Base-by-base conservation (phyloP, 2,113 vertebrate genomes). In the Ailuropoda melanoleuca region DNA sequence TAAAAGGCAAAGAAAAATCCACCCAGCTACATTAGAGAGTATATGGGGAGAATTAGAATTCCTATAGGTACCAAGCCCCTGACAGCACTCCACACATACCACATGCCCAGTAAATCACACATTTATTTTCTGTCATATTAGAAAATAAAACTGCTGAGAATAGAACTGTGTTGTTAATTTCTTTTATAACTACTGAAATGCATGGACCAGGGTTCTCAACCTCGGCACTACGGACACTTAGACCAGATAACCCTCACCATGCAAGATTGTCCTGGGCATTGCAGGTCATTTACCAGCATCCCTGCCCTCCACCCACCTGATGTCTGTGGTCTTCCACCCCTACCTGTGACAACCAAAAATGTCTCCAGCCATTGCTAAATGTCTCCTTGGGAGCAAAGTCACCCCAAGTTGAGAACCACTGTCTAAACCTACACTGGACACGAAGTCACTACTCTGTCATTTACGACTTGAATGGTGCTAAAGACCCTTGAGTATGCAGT, bases 171-270 rank as follows among this genome's bases (percentile, higher is more conserved):
- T 15, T 70, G 58, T 60, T 95, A 34, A 23, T 29, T n/a, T 43
- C 18, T 78, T 70, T 66, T 39, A 8, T 70, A 50, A n/a, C 26
- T 10, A 3, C 4, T 1, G 1, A 87, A 34, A 53, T n/a, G 34
- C 8, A 9, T 1, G 24, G 39, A 24, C 7, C 21, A 53, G 62
- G 34, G 50, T 21, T 72, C 34, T 60, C 24, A 24, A 3, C 43
- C 60, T 60, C 6, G 6, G 39, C 34, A 19, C 4, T 8, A 3
- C 0, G 18, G 23, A 39, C 55, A 18, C 3, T 2, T 19, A 17
- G 5, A 78, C 10, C 31, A 31, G 48, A 6, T 2, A 43, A 2
- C 18, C 48, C 11, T 3, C 68, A 29, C 46, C 12, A 10, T 10
- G 46, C 72, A 23, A 23, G 29, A 31, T 10, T 50, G 5, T 24